Evolutionary conservation across 2,888 invertebrate genomes (phyloP).

Genomic region (Drosophila mimetica): DNA sequence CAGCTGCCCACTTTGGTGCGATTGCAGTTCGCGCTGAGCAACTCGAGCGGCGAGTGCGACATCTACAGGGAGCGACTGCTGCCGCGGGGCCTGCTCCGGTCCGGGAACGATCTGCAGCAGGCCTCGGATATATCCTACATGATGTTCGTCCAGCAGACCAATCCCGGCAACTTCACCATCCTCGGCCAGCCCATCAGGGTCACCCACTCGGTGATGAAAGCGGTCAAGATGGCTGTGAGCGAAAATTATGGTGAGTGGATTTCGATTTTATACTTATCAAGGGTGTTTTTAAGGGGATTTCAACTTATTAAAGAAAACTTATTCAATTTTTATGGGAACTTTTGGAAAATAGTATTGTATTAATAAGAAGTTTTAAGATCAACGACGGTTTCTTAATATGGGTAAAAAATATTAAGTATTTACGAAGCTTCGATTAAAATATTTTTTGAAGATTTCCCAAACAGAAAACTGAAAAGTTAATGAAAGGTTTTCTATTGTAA

Average conservation of each 20-base stretch:
- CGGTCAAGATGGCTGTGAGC: slow-evolving; percentile 83
- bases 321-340: too few species aligned
- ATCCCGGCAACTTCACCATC: slow-evolving; percentile 84
- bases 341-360: too few species aligned
- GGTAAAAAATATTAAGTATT: too few species aligned
- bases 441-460: too few species aligned
- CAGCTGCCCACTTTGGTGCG: slow-evolving; percentile 82
- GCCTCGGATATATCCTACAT: slow-evolving; percentile 81
- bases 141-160: slow-evolving; percentile 84
- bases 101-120: slow-evolving; percentile 82
- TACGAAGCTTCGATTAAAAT: too few species aligned
- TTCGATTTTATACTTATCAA: slow-evolving; percentile 23
- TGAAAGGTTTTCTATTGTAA: too few species aligned
- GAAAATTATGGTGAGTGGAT: slow-evolving; percentile 85
- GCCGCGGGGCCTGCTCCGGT: slow-evolving; percentile 81
- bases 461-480: too few species aligned
- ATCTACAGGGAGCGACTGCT: slow-evolving; percentile 83
- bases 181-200: slow-evolving; percentile 84
- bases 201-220: slow-evolving; percentile 80
- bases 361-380: too few species aligned
- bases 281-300: background rate
- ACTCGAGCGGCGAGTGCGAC: slow-evolving; percentile 83
- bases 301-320: too few species aligned
- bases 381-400: too few species aligned
- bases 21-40: slow-evolving; percentile 83